phyloP scores from a whole-genome alignment of 2,113 vertebrate species.

The Dromas ardeola region DNA sequence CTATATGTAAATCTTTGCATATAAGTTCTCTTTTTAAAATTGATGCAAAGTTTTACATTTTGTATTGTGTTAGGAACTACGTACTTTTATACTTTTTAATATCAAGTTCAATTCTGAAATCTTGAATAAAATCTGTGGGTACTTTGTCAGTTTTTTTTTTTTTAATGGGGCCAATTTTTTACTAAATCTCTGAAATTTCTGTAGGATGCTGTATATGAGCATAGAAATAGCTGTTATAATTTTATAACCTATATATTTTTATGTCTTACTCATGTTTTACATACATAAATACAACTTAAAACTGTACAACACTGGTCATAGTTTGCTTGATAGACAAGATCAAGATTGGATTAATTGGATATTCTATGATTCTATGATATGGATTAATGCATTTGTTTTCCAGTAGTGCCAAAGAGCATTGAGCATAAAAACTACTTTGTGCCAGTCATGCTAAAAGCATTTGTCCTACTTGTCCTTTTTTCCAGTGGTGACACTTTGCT shows the following conservation, averaged over 20 bases:
- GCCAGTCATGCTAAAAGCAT: not conserved
- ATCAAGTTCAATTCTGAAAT: not conserved
- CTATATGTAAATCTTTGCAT: not conserved
- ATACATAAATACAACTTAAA: not conserved
- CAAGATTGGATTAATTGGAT: not conserved
- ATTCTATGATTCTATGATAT: not conserved
- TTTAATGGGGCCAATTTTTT: not conserved
- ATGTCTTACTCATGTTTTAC: not conserved
- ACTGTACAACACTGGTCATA: not conserved
- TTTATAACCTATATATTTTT: not conserved
- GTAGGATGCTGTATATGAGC: not conserved
- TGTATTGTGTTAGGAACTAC: not conserved
- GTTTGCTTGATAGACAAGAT: not conserved
- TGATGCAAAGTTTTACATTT: not conserved
- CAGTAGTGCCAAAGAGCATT: not conserved
- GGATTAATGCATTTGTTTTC: not conserved
- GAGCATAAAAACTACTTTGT: not conserved
- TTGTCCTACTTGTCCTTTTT: not conserved
- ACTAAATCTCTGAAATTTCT: not conserved
- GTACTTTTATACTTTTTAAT: not conserved
- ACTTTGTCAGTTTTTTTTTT: not conserved
- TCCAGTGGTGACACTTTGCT: not conserved
- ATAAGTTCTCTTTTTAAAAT: not conserved
- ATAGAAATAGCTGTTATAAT: not conserved
- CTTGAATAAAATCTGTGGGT: not conserved